Base-by-base conservation (phyloP, 2,113 vertebrate genomes). In the Phalacrocorax pelagicus region DNA sequence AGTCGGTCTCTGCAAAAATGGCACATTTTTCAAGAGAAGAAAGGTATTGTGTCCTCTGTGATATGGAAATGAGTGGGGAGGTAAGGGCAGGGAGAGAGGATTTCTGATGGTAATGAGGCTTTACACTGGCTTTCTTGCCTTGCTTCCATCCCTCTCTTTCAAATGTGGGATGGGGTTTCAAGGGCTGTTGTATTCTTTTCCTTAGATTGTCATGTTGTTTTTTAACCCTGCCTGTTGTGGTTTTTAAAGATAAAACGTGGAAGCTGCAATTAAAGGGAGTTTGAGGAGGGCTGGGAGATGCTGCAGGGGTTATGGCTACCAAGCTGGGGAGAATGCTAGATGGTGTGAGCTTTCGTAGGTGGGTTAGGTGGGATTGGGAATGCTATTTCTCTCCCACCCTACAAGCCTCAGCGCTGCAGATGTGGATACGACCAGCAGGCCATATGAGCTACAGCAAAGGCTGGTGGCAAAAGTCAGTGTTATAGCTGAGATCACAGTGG, bases 21-120 rank as follows among this genome's bases (percentile, higher is more conserved):
- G 94, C 29, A 59, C 38, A 6, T 90, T 87, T 95, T 96, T 78
- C 73, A n/a, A 71, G 91, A 77, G 93, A 94, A 95, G 44, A 92
- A 94, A 90, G 61, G 78, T 63, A 86, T 94, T 88, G 88, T 95
- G 71, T 86, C 81, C 87, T 80, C 83, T 96, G 85, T 95, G 95
- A 97, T 97, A 95, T 87, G 95, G 94, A 97, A 95, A 96, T 96
- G 71, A 95, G 72, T 2, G 0, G 73, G 42, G 62, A 90, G 82
- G 90, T 81, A 34, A 96, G 94, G 71, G 71, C 88, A 91, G 73
- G 80, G 73, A 87, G 77, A 82, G 81, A 94, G 88, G 90, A 67
- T 94, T 96, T 95, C 90, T 94, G 81, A 92, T 95, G 95, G 79
- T 96, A 97, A 96, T 97, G 88, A 96, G 90, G 93, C 58, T 94